Conservation (phyloP, 2,113 vertebrate species). For the Coryphaenoides rupestris region DNA sequence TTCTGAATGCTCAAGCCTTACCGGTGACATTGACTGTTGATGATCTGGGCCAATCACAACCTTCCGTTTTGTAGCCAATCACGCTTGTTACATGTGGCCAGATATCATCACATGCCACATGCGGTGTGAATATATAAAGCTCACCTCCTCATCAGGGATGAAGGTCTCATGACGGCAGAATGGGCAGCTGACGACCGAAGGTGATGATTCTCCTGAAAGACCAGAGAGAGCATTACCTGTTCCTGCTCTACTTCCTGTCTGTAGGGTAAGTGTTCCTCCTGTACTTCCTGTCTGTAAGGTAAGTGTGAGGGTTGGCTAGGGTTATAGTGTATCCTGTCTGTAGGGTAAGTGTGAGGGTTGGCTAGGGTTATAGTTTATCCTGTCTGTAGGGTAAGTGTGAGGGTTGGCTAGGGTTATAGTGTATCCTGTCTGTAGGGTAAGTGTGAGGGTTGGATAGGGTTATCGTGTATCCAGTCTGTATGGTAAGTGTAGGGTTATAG, state of each 20-base stretch:
- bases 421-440: background rate
- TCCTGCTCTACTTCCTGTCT: background rate
- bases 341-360: no score
- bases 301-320: background rate
- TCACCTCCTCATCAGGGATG: constrained; percentile 70
- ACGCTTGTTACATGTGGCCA: no score
- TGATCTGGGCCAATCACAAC: no score
- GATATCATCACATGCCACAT: background rate
- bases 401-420: no score
- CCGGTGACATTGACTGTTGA: no score
- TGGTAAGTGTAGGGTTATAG: no score
- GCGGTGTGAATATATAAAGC: no score
- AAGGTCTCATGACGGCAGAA: constrained; percentile 84
- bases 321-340: background rate
- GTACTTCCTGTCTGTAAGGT: background rate
- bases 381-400: background rate
- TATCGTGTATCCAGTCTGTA: background rate
- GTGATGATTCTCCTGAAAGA: constrained; percentile 59
- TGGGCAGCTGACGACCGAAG: constrained; percentile 77
- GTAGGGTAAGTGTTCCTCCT: background rate
- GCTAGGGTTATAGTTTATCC: background rate
- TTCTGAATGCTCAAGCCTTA: no score
- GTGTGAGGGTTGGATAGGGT: no score
- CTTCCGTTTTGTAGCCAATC: no score
- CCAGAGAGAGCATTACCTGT: background rate